These are phyloP conservation scores for Leptogaster cylindrica DNA, from an alignment of 2,888 invertebrate species.

Conservation along the genomic window DNA sequence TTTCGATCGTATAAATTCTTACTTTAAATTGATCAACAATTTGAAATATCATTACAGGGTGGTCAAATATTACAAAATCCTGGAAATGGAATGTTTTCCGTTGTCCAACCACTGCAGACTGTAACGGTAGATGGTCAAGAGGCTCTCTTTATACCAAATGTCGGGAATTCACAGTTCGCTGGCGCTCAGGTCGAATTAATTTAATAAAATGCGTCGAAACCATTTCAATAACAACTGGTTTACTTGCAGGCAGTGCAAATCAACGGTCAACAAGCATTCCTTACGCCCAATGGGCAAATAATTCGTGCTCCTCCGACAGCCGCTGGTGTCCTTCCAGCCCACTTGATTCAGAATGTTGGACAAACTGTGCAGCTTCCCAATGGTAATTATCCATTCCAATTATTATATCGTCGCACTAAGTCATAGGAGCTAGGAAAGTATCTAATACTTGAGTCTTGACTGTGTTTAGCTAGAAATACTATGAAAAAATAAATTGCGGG, in stretches of 20 bases:
- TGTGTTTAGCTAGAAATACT: too few species aligned
- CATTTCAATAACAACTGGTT: background rate
- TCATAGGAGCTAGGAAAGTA: constrained; percentile 2
- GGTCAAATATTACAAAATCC: constrained; percentile 52
- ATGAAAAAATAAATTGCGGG: too few species aligned
- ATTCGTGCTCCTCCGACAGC: constrained; percentile 69
- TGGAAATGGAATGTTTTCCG: constrained; percentile 60
- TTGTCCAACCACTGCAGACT: constrained; percentile 83
- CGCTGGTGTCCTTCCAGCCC: constrained; percentile 67
- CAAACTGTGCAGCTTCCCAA: constrained; percentile 74
- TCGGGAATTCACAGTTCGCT: constrained; percentile 64
- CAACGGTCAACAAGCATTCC: constrained; percentile 65
- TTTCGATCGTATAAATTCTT: too few species aligned
- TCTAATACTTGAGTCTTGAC: too few species aligned
- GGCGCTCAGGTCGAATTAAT: constrained; percentile 61
- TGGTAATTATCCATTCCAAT: constrained; percentile 56
- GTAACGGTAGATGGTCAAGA: constrained; percentile 93
- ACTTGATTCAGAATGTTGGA: constrained; percentile 74
- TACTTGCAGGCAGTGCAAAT: constrained; percentile 60
- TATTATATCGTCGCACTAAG: background rate
- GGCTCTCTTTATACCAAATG: constrained; percentile 87
- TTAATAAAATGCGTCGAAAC: too few species aligned
- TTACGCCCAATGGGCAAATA: constrained; percentile 71
- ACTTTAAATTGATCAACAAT: too few species aligned
- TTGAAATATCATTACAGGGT: constrained; percentile 47